These are phyloP conservation scores for Ornithorhynchus anatinus DNA, from an alignment of 2,113 vertebrate species.

Conservation along the genomic window DNA sequence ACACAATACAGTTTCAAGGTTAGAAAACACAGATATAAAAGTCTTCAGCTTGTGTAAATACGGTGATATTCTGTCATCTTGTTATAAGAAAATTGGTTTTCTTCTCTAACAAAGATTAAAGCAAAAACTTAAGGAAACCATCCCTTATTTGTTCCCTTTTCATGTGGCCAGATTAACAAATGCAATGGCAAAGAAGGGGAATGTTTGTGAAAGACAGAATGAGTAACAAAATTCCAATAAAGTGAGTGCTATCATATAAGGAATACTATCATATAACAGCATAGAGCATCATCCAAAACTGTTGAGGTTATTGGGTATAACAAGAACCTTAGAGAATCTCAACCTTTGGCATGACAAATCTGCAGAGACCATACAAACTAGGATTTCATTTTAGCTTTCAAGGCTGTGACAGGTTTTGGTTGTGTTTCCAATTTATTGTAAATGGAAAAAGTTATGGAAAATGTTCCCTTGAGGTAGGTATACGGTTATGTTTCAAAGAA, in stretches of 20 bases:
- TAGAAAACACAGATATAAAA: slow-evolving; percentile 50
- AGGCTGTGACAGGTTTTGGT: slow-evolving; percentile 2
- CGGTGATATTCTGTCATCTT: slow-evolving; percentile 55
- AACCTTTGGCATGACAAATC: slow-evolving; percentile 21
- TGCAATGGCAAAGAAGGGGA: not conserved
- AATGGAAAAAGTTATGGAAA: slow-evolving; percentile 30
- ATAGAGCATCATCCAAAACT: not conserved
- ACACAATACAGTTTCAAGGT: slow-evolving; percentile 70
- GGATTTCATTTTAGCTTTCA: slow-evolving; percentile 38
- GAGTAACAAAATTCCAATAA: not conserved
- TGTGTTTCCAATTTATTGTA: slow-evolving; percentile 32
- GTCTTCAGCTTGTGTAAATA: slow-evolving; percentile 69
- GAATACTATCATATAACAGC: not conserved
- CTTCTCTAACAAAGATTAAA: slow-evolving; percentile 24
- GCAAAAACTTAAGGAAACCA: slow-evolving; percentile 46
- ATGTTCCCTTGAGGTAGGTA: not conserved
- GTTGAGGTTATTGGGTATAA: not conserved
- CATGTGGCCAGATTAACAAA: slow-evolving; percentile 20
- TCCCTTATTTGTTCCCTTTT: slow-evolving; percentile 11
- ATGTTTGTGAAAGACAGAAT: not conserved
- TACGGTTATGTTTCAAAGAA: slow-evolving; percentile 23
- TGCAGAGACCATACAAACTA: slow-evolving; percentile 30
- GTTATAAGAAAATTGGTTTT: slow-evolving; percentile 43
- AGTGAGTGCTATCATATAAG: slow-evolving; percentile 12
- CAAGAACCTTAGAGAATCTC: slow-evolving; percentile 27